Percentiles rank a stretch among this genome's conserved stretches.
These are phyloP conservation scores for Heliangelus exortis DNA, from an alignment of 2,797 vertebrate genomes.

Conservation along the genomic window DNA sequence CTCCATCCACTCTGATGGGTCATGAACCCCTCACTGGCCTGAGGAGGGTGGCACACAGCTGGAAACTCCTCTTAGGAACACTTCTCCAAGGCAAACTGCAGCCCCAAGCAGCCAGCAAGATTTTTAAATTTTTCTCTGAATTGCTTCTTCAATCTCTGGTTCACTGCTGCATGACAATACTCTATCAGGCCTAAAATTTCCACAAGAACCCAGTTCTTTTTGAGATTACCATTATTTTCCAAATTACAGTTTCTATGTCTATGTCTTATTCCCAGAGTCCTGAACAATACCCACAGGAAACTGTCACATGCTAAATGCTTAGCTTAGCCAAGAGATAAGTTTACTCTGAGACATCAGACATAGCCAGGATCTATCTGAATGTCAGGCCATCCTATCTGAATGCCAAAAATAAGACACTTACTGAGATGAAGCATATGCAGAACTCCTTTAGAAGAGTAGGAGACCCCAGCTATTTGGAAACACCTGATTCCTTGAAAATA, in stretches of 20 bases:
- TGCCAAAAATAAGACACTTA: background rate
- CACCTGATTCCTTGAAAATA: background rate
- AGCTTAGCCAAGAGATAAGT: background rate
- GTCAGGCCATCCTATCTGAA: background rate
- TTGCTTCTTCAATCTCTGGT: background rate
- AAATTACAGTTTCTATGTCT: background rate
- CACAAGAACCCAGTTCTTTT: background rate
- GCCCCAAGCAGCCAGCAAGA: background rate
- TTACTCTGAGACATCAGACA: background rate
- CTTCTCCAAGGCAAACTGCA: background rate
- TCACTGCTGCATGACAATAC: background rate
- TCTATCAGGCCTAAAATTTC: background rate
- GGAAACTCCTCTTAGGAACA: background rate
- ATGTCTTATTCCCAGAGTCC: background rate
- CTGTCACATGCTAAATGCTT: background rate
- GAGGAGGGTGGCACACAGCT: background rate
- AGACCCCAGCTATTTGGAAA: background rate
- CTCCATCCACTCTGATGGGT: background rate
- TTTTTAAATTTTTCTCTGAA: background rate
- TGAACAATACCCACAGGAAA: background rate
- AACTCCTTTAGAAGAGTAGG: background rate
- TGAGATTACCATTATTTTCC: background rate
- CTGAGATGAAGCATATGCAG: background rate
- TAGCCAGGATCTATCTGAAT: background rate
- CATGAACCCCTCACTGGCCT: rapidly evolving